A percentile compares a stretch with the other conserved stretches of the same genome.
These are phyloP conservation scores for Oithona nana DNA, from an alignment of 2,888 invertebrate genomes.

Conservation along the genomic window DNA sequence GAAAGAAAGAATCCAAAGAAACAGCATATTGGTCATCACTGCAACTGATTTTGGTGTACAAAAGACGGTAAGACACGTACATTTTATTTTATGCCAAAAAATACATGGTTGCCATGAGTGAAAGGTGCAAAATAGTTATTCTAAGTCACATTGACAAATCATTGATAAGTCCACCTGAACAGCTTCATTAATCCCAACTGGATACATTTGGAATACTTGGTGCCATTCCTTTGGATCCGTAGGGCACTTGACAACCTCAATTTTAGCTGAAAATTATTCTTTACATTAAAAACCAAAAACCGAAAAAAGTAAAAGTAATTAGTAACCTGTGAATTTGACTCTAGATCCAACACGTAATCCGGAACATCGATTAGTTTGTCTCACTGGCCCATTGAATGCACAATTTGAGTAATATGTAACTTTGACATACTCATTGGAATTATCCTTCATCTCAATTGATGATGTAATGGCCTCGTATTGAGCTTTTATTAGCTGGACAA, in stretches of 20 bases:
- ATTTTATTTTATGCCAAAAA: too few species aligned
- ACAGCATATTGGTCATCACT: too few species aligned
- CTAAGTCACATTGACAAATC: slow-evolving; percentile 88
- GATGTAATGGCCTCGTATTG: slow-evolving; percentile 90
- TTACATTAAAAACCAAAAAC: too few species aligned
- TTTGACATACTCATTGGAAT: slow-evolving; percentile 58
- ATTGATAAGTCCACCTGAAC: slow-evolving; percentile 71
- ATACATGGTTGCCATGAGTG: too few species aligned
- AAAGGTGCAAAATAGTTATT: too few species aligned
- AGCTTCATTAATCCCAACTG: slow-evolving; percentile 79
- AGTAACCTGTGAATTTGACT: slow-evolving; percentile 27
- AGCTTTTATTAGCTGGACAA: slow-evolving; percentile 77
- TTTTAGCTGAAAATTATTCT: too few species aligned
- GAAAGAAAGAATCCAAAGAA: too few species aligned
- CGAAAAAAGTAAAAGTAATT: too few species aligned
- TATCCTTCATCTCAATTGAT: slow-evolving; percentile 76
- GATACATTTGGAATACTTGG: slow-evolving; percentile 70
- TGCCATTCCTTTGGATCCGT: slow-evolving; percentile 54
- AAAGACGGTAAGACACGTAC: too few species aligned
- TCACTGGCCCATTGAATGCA: slow-evolving; percentile 13
- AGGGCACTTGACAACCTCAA: slow-evolving; percentile 16
- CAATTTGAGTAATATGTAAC: slow-evolving; percentile 6
- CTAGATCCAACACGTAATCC: slow-evolving; percentile 32
- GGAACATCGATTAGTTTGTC: slow-evolving; percentile 32
- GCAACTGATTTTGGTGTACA: too few species aligned